Evolutionary conservation across 2,888 invertebrate species (phyloP), one percentile per base, ranked within the genome.

Genomic region (Tiliacea citrago): DNA sequence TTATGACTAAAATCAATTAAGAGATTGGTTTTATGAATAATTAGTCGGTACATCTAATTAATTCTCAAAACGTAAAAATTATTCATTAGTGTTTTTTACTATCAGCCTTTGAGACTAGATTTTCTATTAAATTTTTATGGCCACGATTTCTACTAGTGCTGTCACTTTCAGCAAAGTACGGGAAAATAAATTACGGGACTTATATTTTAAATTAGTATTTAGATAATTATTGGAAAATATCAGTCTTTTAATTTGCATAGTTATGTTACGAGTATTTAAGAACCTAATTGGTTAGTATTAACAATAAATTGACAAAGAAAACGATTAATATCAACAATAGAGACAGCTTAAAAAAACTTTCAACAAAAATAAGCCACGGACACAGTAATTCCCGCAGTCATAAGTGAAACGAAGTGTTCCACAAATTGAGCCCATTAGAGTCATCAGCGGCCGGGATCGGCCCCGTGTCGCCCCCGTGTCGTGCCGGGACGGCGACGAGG

Each of bases 371-470:
- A 60, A 47, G 42, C 47, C 29, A 47, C 24, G 24, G 57, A 58
- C 45, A 62, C 55, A 78, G 79, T 78, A 55, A 82, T 78, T 68
- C 67, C 35, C 72, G 71, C 63, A 84, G 63, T 60, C 82, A 75
- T 69, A 77, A 72, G 75, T 73, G 78, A 71, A 85, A 73, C 73
- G 68, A 85, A 78, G 85, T 85, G 75, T 75, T 69, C 68, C 72
- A 51, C 84, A 80, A 86, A 86, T 80, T 76, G 77, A 74, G 57
- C 65, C 77, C 75, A 77, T 85, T 85, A 86, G 69, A 72, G 75
- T 71, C 73, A 24, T 73, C 49, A 62, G 51, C 47, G 67, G 65
- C 83, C 76, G 75, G 81, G 85, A 75, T 74, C 76, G 55, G 61
- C 62, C 53, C 47, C 68, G 79, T 79, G 79, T 77, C 68, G 80